Percentiles rank a stretch among this genome's conserved stretches.
phyloP scores from a whole-genome alignment of 2,888 invertebrate species.

The Cephus pygmeus region DNA sequence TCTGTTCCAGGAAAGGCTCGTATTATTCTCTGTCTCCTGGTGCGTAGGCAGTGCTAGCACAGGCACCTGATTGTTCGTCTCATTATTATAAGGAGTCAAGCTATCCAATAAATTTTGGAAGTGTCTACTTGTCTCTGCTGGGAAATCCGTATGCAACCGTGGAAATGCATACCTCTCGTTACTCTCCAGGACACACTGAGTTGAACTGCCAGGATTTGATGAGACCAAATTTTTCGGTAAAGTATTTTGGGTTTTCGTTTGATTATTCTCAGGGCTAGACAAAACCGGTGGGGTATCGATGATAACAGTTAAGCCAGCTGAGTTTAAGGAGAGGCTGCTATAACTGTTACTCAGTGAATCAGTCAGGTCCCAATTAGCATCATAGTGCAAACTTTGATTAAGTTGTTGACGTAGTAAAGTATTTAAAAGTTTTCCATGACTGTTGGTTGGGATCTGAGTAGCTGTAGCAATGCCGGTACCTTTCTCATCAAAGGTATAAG shows the following conservation, averaged over 20 bases:
- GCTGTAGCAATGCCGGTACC: constrained; percentile 71
- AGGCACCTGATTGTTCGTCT: constrained; percentile 44
- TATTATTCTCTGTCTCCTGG: constrained; percentile 71
- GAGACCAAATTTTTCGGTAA: constrained; percentile 47
- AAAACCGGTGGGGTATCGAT: constrained; percentile 62
- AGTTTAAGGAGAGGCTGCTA: constrained; percentile 68
- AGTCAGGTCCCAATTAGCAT: constrained; percentile 58
- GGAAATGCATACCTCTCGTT: constrained; percentile 58
- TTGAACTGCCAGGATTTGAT: constrained; percentile 67
- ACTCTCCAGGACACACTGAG: constrained; percentile 63
- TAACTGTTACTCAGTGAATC: constrained; percentile 67
- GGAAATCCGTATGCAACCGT: constrained; percentile 43
- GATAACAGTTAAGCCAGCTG: constrained; percentile 62
- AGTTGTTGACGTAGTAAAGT: constrained; percentile 57
- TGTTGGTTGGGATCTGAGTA: constrained; percentile 44
- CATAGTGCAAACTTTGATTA: constrained; percentile 44
- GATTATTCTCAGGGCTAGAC: constrained; percentile 50
- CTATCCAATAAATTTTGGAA: constrained; percentile 52
- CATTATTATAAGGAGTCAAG: constrained; percentile 41
- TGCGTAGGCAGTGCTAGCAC: constrained; percentile 68
- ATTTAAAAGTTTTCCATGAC: constrained; percentile 58
- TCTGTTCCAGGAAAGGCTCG: constrained; percentile 69
- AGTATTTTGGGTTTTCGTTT: constrained; percentile 49
- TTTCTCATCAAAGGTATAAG: constrained; percentile 87
- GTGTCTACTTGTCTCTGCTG: constrained; percentile 57